Evolutionary conservation across 1,140 invertebrate genomes (phyloP), one percentile per base, ranked within the genome.

Genomic region (Zaprionus taronus): DNA sequence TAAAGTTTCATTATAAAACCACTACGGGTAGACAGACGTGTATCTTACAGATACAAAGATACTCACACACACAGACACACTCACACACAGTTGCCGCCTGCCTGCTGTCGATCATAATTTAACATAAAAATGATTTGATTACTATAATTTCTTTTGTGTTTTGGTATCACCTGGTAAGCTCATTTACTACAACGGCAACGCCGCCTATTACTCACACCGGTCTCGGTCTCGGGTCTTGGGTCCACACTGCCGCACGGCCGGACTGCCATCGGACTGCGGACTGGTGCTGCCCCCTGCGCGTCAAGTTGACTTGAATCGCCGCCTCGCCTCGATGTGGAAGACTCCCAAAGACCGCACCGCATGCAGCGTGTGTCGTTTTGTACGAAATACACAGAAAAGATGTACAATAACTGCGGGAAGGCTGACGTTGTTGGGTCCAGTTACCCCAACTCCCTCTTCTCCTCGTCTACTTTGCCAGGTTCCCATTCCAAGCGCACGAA

Each of bases 111-210:
- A 90, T 90, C 85, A 90, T 90, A 90, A 90, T 90, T 90, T 90
- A 90, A 90, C 85, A 90, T 90, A 90, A 90, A 90, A 90, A 90
- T 90, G 85, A 90, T 90, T 90, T 90, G 85, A 90, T 90, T 90
- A 90, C 85, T 90, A 90, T 90, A 90, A 90, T 90, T 90, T 90
- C 85, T 90, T 90, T 90, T 90, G 85, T 90, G 85, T 90, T 90
- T 90, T 90, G 85, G 86, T 90, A 90, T 90, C 85, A 90, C 85
- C 85, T 90, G 85, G 85, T 90, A 90, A 90, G 85, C 85, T 90
- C 85, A 90, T 90, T 90, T 90, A 90, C 85, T 90, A 91, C 85
- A 90, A 91, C 86, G 71, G 79, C 85, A 90, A 90, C 85, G 85
- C 85, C 85, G 85, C 85, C 85, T 90, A 90, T 90, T 90, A 91